Conservation (phyloP, 2,797 vertebrate genomes). For the Smutsia temminckii region DNA sequence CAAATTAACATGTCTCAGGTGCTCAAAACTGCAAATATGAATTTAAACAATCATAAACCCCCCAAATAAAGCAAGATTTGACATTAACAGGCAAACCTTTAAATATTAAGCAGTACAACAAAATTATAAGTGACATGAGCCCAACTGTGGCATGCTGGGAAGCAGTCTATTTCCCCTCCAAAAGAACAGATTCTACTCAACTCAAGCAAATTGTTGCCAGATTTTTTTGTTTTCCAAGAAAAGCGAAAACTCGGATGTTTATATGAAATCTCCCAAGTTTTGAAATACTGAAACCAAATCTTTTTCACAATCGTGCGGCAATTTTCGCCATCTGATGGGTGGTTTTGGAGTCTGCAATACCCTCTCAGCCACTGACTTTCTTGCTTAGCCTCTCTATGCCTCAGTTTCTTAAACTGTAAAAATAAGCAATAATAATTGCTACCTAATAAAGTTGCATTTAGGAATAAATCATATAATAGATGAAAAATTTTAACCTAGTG, state of each 20-base stretch:
- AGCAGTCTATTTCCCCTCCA: neutral
- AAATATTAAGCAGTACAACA: neutral
- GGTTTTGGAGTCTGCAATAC: neutral
- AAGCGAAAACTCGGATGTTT: neutral
- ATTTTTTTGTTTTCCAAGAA: neutral
- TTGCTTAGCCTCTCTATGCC: neutral
- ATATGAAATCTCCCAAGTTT: neutral
- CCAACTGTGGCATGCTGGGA: neutral
- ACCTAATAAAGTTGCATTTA: neutral
- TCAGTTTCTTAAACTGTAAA: neutral
- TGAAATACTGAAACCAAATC: neutral
- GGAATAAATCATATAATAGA: neutral
- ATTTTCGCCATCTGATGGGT: neutral
- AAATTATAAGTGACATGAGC: neutral
- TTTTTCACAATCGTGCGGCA: neutral
- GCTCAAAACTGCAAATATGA: neutral
- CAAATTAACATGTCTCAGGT: neutral
- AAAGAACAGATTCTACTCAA: neutral
- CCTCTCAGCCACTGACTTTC: neutral
- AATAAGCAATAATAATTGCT: neutral
- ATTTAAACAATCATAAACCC: neutral
- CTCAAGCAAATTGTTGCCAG: neutral
- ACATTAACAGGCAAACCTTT: neutral
- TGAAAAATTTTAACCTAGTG: neutral
- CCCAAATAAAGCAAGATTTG: neutral